These are phyloP conservation scores for Tetrax tetrax DNA, from an alignment of 2,113 vertebrate species.

Conservation along the genomic window DNA sequence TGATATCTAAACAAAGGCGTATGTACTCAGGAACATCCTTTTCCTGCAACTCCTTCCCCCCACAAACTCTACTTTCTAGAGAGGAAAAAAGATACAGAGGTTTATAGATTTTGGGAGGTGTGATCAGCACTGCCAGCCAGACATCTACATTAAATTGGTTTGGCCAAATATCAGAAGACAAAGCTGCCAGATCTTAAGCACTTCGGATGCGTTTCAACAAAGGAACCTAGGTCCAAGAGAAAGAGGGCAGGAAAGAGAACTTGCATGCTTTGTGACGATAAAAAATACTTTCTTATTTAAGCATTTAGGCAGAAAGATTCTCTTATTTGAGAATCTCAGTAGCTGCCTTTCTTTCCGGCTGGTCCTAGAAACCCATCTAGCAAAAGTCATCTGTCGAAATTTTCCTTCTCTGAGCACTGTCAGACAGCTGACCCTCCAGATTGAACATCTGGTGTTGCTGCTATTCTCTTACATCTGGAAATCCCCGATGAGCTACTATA, in stretches of 20 bases:
- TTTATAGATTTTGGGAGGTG: not conserved
- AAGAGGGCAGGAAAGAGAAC: not conserved
- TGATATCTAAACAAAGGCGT: not conserved
- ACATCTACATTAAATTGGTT: not conserved
- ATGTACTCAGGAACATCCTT: not conserved
- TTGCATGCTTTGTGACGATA: accelerated
- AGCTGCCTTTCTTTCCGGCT: not conserved
- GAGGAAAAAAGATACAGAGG: not conserved
- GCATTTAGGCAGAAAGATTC: not conserved
- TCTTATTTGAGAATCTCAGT: not conserved
- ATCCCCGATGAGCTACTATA: constrained; percentile 4
- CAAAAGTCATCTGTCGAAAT: not conserved
- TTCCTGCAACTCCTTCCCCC: not conserved
- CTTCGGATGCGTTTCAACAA: not conserved
- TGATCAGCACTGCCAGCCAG: not conserved
- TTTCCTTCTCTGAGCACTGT: not conserved
- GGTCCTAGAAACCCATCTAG: not conserved
- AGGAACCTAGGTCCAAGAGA: not conserved
- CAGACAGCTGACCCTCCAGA: not conserved
- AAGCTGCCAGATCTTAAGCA: not conserved
- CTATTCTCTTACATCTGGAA: constrained; percentile 25
- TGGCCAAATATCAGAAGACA: not conserved
- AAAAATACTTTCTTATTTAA: not conserved
- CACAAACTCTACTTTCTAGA: not conserved
- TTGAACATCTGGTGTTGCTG: not conserved